Percentiles rank a stretch among this genome's conserved stretches.
These are phyloP conservation scores for Garra rufa DNA, from an alignment of 2,113 vertebrate genomes.

Conservation along the genomic window DNA sequence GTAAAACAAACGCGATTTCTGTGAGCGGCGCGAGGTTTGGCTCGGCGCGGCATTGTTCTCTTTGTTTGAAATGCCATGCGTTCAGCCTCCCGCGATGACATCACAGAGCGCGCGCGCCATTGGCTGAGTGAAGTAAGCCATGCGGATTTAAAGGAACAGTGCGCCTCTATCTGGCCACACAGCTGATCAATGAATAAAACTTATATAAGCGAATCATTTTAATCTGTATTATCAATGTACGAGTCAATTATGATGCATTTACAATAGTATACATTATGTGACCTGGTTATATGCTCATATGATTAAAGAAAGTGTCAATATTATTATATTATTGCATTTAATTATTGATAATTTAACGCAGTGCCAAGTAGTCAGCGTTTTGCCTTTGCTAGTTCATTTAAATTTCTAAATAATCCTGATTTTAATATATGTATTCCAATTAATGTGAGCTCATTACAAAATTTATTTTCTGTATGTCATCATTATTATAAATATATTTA, in stretches of 20 bases:
- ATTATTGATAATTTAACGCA: not conserved
- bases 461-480: not conserved
- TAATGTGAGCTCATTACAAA: not conserved
- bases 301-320: not conserved
- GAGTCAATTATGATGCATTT: not conserved
- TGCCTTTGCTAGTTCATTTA: not conserved
- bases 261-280: not conserved
- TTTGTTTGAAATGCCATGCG: conserved; percentile 96
- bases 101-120: conserved; percentile 85
- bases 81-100: conserved; percentile 88
- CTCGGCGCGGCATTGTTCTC: conserved; percentile 85
- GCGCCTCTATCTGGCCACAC: not conserved
- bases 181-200: not conserved
- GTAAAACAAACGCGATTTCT: not conserved
- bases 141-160: conserved; percentile 79
- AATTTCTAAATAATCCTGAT: not conserved
- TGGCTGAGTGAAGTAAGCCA: conserved; percentile 73
- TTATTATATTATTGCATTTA: not conserved
- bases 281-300: not conserved
- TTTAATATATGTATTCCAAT: too few relatives aligned
- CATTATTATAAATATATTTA: too few relatives aligned
- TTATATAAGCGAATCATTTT: not conserved
- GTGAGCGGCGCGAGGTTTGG: not conserved
- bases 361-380: not conserved
- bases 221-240: not conserved